Evolutionary conservation across 2,113 vertebrate species (phyloP), one percentile per base, ranked within the genome.

Genomic region (Coregonus clupeaformis): DNA sequence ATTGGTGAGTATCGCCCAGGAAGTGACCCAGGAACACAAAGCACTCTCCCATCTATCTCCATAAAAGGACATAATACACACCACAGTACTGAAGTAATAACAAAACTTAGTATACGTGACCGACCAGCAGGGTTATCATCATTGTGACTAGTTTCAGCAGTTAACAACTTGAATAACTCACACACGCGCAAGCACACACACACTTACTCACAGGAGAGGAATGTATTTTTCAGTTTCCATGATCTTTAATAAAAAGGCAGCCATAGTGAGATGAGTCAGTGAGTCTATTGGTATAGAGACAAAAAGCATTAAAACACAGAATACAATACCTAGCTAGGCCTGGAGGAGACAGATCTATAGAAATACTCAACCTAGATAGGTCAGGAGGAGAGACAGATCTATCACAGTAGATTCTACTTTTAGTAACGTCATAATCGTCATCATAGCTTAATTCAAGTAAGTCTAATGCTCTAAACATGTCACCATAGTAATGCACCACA

Each of bases 201-300:
- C 49, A n/a, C n/a, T n/a, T n/a, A n/a, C 14, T 22, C 30, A 47
- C 32, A 18, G 7, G n/a, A 45, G 6, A 42, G 66, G 11, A 29
- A 18, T 52, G 49, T 18, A 52, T 52, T 52, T 18, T 18, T 52
- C 84, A 90, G 89, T 87, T 91, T 91, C 84, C 81, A 89, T 91
- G 87, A 91, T 87, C 85, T 92, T 92, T 91, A 92, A 91, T 92
- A 90, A 91, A 92, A 92, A 90, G 91, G 90, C 91, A 92, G 91
- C 91, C 90, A 90, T 86, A 88, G 91, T 91, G 89, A 91, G 88
- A 90, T 91, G 90, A 91, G 89, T 87, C 84, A 91, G 89, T 87
- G 85, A 91, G 89, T 91, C 86, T 85, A 89, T 86, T 84, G 89
- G 89, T 89, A 87, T 86, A 85, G 85, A 89, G 85, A 90, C 83